A percentile compares a stretch with the other conserved stretches of the same genome.
Conservation (phyloP, 2,888 invertebrate genomes). For the Lepidocyrtinus sp. region DNA sequence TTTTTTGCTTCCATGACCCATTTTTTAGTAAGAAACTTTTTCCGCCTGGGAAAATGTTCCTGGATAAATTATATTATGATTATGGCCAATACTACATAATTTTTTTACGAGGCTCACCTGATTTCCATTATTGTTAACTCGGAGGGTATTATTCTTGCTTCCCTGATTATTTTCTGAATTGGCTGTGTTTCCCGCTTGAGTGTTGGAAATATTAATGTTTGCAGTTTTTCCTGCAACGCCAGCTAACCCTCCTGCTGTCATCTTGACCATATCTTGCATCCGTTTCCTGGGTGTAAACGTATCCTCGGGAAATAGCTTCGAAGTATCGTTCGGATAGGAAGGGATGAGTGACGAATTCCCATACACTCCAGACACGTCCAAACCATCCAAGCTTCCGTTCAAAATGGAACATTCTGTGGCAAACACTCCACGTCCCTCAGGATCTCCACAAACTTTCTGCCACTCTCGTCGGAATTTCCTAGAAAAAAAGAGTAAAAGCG, state of each 20-base stretch:
- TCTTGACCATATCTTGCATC: slow-evolving; percentile 94
- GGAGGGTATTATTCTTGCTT: slow-evolving; percentile 61
- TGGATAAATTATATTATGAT: no score
- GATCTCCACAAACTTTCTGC: slow-evolving; percentile 60
- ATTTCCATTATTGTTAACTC: slow-evolving; percentile 67
- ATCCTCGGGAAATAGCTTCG: slow-evolving; percentile 43
- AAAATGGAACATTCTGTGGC: slow-evolving; percentile 66
- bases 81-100: no score
- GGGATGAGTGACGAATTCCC: slow-evolving; percentile 33
- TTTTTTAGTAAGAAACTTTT: neutral
- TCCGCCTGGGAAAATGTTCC: neutral
- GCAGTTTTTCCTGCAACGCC: slow-evolving; percentile 76
- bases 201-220: slow-evolving; percentile 85
- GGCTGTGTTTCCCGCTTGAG: slow-evolving; percentile 80
- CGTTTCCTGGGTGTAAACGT: slow-evolving; percentile 81
- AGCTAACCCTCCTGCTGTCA: slow-evolving; percentile 91
- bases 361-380: slow-evolving; percentile 42
- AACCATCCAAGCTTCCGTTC: slow-evolving; percentile 62
- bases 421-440: slow-evolving; percentile 56
- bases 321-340: slow-evolving; percentile 32
- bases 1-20: neutral
- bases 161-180: slow-evolving; percentile 74
- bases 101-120: slow-evolving; percentile 64
- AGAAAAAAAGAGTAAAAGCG: slow-evolving; percentile 15
- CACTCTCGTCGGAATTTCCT: slow-evolving; percentile 64